Percentiles rank a stretch among this genome's conserved stretches.
Conservation (phyloP, 2,797 vertebrate species). For the Phrynocephalus guinanensis region DNA sequence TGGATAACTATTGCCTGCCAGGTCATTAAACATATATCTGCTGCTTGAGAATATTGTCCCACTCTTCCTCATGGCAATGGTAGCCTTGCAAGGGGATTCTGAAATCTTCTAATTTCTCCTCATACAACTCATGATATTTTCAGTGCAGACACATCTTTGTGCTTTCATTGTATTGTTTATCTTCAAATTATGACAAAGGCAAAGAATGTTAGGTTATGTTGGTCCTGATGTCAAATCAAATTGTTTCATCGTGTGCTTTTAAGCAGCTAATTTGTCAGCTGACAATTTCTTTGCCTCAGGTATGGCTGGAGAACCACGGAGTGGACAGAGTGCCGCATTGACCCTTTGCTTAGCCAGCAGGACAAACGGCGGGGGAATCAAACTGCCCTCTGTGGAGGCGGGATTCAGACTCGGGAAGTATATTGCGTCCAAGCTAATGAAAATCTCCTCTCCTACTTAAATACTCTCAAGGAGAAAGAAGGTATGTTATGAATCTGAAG, state of each 20-base stretch:
- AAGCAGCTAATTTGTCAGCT: slow-evolving; percentile 1
- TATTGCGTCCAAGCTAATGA: slow-evolving; percentile 91
- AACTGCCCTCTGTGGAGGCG: slow-evolving; percentile 92
- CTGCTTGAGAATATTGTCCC: background rate
- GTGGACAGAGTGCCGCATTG: slow-evolving; percentile 93
- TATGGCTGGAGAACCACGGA: slow-evolving; percentile 91
- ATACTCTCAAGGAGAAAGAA: slow-evolving; percentile 84
- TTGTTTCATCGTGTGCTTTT: background rate
- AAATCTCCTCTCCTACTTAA: slow-evolving; percentile 85
- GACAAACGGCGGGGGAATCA: slow-evolving; percentile 92
- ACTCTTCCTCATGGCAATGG: background rate
- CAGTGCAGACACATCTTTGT: slow-evolving; percentile 13
- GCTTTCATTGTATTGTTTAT: slow-evolving; percentile 11
- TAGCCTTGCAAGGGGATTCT: background rate
- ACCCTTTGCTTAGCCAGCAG: slow-evolving; percentile 91
- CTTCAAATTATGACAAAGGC: slow-evolving; percentile 46
- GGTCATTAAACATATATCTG: background rate
- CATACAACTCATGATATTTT: background rate
- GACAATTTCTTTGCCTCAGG: slow-evolving; percentile 70
- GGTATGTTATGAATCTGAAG: slow-evolving; percentile 77
- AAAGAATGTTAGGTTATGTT: background rate
- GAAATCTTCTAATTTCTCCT: slow-evolving; percentile 25
- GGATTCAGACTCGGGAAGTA: slow-evolving; percentile 88
- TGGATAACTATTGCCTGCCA: background rate
- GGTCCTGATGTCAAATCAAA: background rate